These are phyloP conservation scores for Cordilura impudica DNA, from an alignment of 2,888 invertebrate genomes.

Conservation along the genomic window DNA sequence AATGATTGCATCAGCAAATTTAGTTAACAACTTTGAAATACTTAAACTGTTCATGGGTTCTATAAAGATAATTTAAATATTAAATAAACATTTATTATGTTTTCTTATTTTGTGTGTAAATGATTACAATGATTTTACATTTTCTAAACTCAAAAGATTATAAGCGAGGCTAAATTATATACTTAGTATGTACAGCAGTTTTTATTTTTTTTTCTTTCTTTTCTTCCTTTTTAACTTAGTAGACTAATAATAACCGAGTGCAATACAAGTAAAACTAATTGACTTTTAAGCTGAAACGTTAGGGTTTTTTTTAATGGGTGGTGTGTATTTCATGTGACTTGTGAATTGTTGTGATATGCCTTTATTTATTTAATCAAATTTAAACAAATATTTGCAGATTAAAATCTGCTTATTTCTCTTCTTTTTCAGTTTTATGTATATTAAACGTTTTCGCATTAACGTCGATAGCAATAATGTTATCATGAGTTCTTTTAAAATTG, in stretches of 20 bases:
- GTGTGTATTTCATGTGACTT: neutral
- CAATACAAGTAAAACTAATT: neutral
- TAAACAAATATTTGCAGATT: neutral
- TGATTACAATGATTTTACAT: too few relatives aligned
- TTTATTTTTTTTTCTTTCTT: too few relatives aligned
- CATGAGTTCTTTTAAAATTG: too few relatives aligned
- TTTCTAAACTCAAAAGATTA: too few relatives aligned
- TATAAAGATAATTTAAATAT: conserved; percentile 24
- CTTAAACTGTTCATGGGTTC: conserved; percentile 30
- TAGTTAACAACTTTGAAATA: conserved; percentile 23
- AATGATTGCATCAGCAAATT: conserved; percentile 55
- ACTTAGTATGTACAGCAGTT: too few relatives aligned
- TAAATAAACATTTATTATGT: neutral
- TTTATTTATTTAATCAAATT: neutral
- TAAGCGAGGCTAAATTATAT: neutral
- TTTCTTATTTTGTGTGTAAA: too few relatives aligned
- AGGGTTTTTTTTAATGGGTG: neutral
- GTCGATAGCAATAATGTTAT: neutral
- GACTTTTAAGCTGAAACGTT: neutral
- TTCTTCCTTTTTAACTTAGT: too few relatives aligned
- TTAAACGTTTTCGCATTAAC: neutral
- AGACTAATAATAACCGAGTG: neutral
- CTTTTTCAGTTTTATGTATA: neutral
- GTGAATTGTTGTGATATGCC: neutral
- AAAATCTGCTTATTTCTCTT: neutral